Evolutionary conservation across 2,797 vertebrate species (phyloP).

Genomic region (Poeciliopsis paucimaculata): DNA sequence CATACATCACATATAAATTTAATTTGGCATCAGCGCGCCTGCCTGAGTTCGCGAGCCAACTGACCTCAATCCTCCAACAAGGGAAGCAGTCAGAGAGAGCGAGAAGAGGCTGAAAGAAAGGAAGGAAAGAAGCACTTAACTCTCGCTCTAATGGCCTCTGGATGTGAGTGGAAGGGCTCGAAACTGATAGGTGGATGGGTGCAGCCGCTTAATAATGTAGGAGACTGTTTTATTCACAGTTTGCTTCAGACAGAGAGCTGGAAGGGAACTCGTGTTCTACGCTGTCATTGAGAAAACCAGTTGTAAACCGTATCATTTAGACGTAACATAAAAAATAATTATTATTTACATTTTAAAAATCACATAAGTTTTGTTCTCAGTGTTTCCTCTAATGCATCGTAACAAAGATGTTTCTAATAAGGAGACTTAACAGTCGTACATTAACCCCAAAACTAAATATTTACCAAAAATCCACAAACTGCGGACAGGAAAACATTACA

Average conservation of each 20-base stretch:
- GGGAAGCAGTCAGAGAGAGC: slow-evolving; percentile 54
- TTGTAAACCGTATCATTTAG: background rate
- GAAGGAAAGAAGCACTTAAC: slow-evolving; percentile 70
- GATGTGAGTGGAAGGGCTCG: slow-evolving; percentile 56
- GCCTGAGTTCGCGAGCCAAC: slow-evolving; percentile 56
- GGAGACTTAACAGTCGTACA: background rate
- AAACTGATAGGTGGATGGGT: slow-evolving; percentile 60
- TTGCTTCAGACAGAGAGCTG: slow-evolving; percentile 31
- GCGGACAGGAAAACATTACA: background rate
- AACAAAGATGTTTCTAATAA: background rate
- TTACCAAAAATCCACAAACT: background rate
- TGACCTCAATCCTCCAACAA: slow-evolving; percentile 76
- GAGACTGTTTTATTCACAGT: slow-evolving; percentile 49
- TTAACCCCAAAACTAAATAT: background rate
- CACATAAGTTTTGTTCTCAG: background rate
- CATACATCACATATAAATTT: slow-evolving; percentile 62
- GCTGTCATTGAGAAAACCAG: slow-evolving; percentile 40
- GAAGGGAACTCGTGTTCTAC: slow-evolving; percentile 30
- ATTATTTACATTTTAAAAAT: background rate
- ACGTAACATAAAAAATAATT: background rate
- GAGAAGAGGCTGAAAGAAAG: slow-evolving; percentile 47
- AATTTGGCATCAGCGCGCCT: slow-evolving; percentile 61
- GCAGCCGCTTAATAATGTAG: slow-evolving; percentile 73
- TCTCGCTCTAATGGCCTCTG: slow-evolving; percentile 68
- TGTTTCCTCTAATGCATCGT: background rate